Evolutionary conservation across 1,140 invertebrate genomes (phyloP).

Genomic region (Drosophila ogumai): DNA sequence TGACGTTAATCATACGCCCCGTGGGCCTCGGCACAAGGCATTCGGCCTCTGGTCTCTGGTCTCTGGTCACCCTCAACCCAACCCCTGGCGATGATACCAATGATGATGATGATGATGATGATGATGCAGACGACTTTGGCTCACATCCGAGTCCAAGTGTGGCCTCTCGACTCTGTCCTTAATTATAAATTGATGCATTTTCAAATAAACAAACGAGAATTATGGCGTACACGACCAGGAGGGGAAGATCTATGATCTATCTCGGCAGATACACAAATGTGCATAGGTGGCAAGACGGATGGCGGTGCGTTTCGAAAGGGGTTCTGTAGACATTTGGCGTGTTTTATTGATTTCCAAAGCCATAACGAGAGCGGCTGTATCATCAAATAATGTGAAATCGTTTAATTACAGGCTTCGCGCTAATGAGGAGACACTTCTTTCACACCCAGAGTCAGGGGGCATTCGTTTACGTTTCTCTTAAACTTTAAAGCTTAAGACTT

Average conservation of each 20-base stretch:
- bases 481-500: not conserved
- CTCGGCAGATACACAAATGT: not conserved
- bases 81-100: conserved; percentile 17
- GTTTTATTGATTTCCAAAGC: conserved; percentile 30
- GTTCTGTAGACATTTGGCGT: conserved; percentile 4
- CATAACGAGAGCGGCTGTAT: conserved; percentile 3
- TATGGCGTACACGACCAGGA: conserved; percentile 28
- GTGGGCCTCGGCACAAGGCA: conserved; percentile 36
- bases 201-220: conserved; percentile 63
- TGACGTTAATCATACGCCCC: conserved; percentile 81
- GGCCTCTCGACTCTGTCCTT: conserved; percentile 72
- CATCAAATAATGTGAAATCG: conserved; percentile 21
- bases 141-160: conserved; percentile 37
- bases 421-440: conserved; percentile 10
- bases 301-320: conserved; percentile 23
- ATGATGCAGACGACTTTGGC: conserved; percentile 72
- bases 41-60: conserved; percentile 3
- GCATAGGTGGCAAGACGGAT: conserved; percentile 25
- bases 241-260: conserved; percentile 37
- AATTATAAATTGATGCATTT: conserved; percentile 79
- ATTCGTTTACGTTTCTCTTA: not conserved
- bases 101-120: conserved; percentile 35
- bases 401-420: conserved; percentile 3
- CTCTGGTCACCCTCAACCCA: conserved; percentile 35
- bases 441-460: conserved; percentile 1